A percentile compares a stretch with the other conserved stretches of the same genome.
phyloP scores from a whole-genome alignment of 2,888 invertebrate species.

The Diadromus collaris region DNA sequence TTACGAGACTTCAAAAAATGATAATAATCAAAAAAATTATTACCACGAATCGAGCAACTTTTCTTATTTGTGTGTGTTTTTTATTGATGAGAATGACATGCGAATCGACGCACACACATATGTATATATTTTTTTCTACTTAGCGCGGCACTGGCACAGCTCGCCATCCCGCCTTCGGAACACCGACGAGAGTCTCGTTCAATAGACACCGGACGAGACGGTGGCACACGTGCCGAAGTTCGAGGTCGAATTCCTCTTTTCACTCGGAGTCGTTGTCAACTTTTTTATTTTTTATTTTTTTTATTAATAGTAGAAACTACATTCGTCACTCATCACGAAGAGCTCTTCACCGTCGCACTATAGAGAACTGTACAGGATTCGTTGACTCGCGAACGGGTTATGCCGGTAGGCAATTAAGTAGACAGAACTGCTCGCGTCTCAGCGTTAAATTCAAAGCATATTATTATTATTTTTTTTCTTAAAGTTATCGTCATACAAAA shows the following conservation, averaged over 20 bases:
- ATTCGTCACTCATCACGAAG: background rate
- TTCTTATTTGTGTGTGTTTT: too few species aligned
- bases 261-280: background rate
- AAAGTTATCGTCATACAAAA: background rate
- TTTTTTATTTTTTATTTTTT: background rate
- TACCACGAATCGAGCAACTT: too few species aligned
- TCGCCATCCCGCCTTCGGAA: background rate
- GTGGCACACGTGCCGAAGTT: conserved; percentile 10
- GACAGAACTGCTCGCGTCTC: background rate
- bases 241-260: conserved; percentile 1
- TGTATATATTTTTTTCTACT: too few species aligned
- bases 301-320: background rate
- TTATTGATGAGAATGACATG: too few species aligned
- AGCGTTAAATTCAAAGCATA: background rate
- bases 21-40: too few species aligned
- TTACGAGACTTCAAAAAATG: too few species aligned
- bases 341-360: background rate
- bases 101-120: too few species aligned
- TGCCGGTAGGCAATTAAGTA: background rate
- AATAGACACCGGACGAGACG: background rate
- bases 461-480: background rate
- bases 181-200: background rate
- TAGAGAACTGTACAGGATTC: background rate
- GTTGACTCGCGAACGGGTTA: background rate
- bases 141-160: background rate